A percentile compares a stretch with the other conserved stretches of the same genome.
Evolutionary conservation across 2,797 vertebrate species (phyloP).

Genomic region (Pseudochirops cupreus): DNA sequence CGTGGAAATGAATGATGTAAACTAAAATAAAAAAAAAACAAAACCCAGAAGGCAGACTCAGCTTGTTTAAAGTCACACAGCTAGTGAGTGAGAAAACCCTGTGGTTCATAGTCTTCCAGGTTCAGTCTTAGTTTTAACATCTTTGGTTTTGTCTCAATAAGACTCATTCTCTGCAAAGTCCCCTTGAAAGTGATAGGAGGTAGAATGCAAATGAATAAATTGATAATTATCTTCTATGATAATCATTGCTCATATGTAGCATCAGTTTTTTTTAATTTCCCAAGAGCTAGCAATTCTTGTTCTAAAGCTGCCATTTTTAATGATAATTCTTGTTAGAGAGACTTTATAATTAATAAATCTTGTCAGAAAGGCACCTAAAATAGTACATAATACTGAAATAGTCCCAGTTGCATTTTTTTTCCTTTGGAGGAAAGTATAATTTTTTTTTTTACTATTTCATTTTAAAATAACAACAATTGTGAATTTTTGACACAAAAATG

Average conservation of each 20-base stretch:
- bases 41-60: background rate
- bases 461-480: background rate
- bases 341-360: background rate
- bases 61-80: background rate
- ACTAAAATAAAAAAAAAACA: no score
- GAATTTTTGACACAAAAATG: background rate
- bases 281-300: background rate
- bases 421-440: background rate
- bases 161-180: background rate
- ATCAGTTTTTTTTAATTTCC: background rate
- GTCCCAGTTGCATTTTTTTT: background rate
- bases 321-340: rapidly evolving
- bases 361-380: rapidly evolving
- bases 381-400: rapidly evolving
- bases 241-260: background rate
- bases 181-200: slow-evolving; percentile 44
- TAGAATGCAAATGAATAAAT: background rate
- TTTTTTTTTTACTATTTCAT: background rate
- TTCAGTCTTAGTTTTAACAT: background rate
- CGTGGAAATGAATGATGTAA: no score
- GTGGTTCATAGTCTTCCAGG: background rate
- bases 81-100: background rate
- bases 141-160: background rate
- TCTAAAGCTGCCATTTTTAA: background rate
- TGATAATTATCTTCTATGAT: background rate